These are phyloP conservation scores for Myotis planiceps DNA, from an alignment of 2,797 vertebrate genomes.

Conservation along the genomic window DNA sequence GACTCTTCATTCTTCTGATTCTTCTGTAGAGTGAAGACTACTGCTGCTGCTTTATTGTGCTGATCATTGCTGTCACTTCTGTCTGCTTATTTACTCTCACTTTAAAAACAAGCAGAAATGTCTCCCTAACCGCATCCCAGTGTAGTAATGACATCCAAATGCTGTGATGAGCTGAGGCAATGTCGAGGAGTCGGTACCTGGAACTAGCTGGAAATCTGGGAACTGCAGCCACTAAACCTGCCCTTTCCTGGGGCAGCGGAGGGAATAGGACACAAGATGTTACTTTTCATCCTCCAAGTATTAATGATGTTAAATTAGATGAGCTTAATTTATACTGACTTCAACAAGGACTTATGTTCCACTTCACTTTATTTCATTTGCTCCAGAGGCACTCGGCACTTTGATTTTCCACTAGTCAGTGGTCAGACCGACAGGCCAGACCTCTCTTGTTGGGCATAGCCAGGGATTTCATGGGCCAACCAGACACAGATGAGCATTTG, in stretches of 20 bases:
- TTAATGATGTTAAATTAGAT: not conserved
- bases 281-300: not conserved
- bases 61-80: not conserved
- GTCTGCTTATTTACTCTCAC: not conserved
- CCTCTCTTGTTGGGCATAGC: not conserved
- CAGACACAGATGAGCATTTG: not conserved
- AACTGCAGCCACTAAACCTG: not conserved
- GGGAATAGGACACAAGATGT: not conserved
- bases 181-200: not conserved
- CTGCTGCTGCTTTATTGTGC: not conserved
- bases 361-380: constrained; percentile 45
- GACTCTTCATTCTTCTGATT: not conserved
- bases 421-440: not conserved
- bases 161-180: not conserved
- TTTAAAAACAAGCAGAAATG: not conserved
- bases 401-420: not conserved
- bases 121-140: constrained; percentile 3
- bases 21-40: not conserved
- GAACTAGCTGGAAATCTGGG: not conserved
- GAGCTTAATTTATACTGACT: constrained; percentile 45
- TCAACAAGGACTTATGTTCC: not conserved
- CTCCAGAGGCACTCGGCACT: not conserved
- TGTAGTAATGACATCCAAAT: not conserved
- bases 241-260: not conserved
- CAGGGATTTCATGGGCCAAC: not conserved